Conservation (phyloP, 2,888 invertebrate species). For the Amphipoea oculea region DNA sequence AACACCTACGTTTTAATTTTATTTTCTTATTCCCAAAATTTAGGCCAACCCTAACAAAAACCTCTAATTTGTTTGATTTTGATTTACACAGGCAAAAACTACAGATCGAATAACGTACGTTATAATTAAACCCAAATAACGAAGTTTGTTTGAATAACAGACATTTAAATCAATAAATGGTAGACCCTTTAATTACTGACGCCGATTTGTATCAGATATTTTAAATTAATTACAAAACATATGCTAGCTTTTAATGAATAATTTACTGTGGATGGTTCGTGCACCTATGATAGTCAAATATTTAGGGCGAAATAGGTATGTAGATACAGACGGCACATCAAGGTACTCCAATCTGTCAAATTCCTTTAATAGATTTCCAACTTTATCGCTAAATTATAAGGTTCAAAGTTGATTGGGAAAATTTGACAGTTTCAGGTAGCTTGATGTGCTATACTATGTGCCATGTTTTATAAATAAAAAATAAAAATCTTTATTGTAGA, state of each 20-base stretch:
- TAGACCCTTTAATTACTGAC: constrained; percentile 59
- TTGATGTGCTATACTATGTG: too few relatives aligned
- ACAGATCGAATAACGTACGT: constrained; percentile 25
- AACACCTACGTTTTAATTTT: too few relatives aligned
- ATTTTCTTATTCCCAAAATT: not conserved
- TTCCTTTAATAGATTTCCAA: too few relatives aligned
- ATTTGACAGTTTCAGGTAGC: too few relatives aligned
- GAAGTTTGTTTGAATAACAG: constrained; percentile 52
- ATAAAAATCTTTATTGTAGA: too few relatives aligned
- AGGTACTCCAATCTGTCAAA: too few relatives aligned
- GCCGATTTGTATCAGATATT: constrained; percentile 60
- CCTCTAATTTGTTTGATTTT: constrained; percentile 30
- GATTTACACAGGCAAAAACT: constrained; percentile 34
- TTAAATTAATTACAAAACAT: constrained; percentile 45
- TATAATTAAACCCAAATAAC: constrained; percentile 50
- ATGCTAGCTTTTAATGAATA: not conserved
- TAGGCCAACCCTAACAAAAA: constrained; percentile 6
- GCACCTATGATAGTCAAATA: not conserved
- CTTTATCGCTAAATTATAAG: too few relatives aligned
- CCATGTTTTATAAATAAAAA: too few relatives aligned
- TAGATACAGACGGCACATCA: too few relatives aligned
- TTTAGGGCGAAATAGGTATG: not conserved
- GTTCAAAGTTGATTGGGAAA: too few relatives aligned
- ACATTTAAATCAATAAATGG: constrained; percentile 66
- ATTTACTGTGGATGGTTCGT: constrained; percentile 18